These are phyloP conservation scores for Drosophila dunni DNA, from an alignment of 1,140 invertebrate species.

Conservation along the genomic window DNA sequence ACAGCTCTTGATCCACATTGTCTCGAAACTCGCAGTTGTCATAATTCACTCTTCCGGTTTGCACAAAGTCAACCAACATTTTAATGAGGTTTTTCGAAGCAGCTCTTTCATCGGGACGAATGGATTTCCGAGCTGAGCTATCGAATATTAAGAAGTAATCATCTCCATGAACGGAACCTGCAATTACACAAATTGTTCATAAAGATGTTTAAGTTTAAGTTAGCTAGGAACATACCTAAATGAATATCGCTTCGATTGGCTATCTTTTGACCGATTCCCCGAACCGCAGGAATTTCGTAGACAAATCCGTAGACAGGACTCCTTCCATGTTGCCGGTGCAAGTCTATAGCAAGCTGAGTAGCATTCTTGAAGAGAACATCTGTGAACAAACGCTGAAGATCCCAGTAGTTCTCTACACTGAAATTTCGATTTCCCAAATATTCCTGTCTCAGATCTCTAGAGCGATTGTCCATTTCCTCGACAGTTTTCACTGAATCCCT, in stretches of 20 bases:
- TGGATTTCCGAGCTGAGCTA: not conserved
- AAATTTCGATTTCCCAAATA: constrained; percentile 46
- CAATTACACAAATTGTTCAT: not conserved
- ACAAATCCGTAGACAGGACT: constrained; percentile 45
- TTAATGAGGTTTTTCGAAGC: constrained; percentile 37
- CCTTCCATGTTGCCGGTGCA: constrained; percentile 22
- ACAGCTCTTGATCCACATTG: constrained; percentile 24
- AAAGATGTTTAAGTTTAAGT: not conserved
- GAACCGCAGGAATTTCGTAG: constrained; percentile 48
- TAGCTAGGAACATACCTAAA: constrained; percentile 28
- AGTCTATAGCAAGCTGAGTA: constrained; percentile 13
- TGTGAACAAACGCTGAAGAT: constrained; percentile 27
- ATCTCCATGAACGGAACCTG: constrained; percentile 53
- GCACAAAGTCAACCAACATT: constrained; percentile 47
- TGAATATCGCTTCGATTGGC: constrained; percentile 41
- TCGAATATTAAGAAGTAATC: constrained; percentile 44
- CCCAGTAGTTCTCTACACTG: constrained; percentile 39
- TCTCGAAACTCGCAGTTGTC: constrained; percentile 7
- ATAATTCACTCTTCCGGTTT: not conserved
- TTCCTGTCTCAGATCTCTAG: constrained; percentile 19
- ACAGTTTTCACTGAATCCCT: not conserved
- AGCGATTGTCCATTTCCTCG: constrained; percentile 20
- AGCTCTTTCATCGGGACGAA: constrained; percentile 30
- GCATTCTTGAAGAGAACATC: constrained; percentile 47
- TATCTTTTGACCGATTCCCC: constrained; percentile 22